Evolutionary conservation across 2,888 invertebrate species (phyloP).

Genomic region (Scotopteryx bipunctaria): DNA sequence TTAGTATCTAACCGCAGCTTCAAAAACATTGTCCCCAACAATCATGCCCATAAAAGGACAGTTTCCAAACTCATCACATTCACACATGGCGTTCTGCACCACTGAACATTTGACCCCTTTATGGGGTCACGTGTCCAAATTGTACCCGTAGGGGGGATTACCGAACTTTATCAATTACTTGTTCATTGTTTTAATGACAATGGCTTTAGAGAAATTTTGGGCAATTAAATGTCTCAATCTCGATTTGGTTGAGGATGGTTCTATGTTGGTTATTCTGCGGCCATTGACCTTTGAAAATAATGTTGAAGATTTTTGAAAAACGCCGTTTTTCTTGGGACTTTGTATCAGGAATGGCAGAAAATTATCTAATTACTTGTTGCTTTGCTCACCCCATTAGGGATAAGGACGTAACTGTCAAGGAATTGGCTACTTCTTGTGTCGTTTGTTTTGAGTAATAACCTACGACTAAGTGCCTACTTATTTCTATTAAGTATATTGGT

Average conservation of each 20-base stretch:
- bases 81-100: constrained; percentile 57
- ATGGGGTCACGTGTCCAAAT: constrained; percentile 62
- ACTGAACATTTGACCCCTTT: constrained; percentile 61
- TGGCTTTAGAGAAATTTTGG: constrained; percentile 18
- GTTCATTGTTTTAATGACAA: constrained; percentile 35
- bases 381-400: too few species aligned
- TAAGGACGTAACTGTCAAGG: too few species aligned
- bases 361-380: too few species aligned
- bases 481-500: too few species aligned
- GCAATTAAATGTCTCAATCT: not conserved
- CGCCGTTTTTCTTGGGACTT: too few species aligned
- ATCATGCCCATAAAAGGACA: constrained; percentile 15
- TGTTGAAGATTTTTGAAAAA: too few species aligned
- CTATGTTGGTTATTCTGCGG: not conserved
- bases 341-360: too few species aligned
- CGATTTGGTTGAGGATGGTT: too few species aligned
- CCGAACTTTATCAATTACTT: constrained; percentile 39
- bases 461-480: too few species aligned
- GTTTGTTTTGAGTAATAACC: too few species aligned
- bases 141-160: constrained; percentile 43
- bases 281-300: too few species aligned
- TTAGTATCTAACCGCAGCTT: not conserved
- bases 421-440: too few species aligned
- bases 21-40: constrained; percentile 16
- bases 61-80: constrained; percentile 21